Evolutionary conservation across 2,797 vertebrate genomes (phyloP).

Genomic region (Myiotriccus ornatus): DNA sequence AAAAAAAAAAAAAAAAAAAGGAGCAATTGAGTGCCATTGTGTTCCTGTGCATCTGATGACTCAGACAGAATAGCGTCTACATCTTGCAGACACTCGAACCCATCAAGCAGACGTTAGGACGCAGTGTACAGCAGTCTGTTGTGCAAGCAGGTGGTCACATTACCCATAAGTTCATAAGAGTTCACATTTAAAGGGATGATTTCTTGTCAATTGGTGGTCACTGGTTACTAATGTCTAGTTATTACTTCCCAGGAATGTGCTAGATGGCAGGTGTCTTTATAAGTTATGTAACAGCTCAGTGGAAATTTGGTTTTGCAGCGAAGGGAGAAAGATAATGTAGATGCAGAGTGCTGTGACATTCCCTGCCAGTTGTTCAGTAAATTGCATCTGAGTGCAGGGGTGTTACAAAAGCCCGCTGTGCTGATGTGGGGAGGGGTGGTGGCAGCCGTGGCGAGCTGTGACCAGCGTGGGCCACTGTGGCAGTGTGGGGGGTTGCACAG

Average conservation of each 20-base stretch:
- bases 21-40: background rate
- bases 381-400: background rate
- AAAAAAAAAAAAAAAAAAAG: background rate
- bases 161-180: background rate
- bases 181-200: slow-evolving; percentile 3
- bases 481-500: background rate
- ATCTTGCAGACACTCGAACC: background rate
- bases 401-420: accelerated
- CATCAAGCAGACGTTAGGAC: background rate
- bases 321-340: background rate
- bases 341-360: background rate
- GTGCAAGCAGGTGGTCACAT: background rate
- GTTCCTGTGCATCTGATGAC: background rate
- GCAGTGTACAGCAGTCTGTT: background rate
- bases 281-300: background rate
- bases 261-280: slow-evolving; percentile 22
- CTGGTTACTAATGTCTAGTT: background rate
- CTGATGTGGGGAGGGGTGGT: no score
- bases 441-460: accelerated
- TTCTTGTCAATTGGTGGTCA: background rate
- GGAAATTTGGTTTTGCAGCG: slow-evolving; percentile 1
- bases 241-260: slow-evolving; percentile 31
- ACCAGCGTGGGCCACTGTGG: accelerated
- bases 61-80: background rate
- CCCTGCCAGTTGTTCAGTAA: background rate